phyloP scores from a whole-genome alignment of 2,113 vertebrate genomes.

The Tetrao urogallus region DNA sequence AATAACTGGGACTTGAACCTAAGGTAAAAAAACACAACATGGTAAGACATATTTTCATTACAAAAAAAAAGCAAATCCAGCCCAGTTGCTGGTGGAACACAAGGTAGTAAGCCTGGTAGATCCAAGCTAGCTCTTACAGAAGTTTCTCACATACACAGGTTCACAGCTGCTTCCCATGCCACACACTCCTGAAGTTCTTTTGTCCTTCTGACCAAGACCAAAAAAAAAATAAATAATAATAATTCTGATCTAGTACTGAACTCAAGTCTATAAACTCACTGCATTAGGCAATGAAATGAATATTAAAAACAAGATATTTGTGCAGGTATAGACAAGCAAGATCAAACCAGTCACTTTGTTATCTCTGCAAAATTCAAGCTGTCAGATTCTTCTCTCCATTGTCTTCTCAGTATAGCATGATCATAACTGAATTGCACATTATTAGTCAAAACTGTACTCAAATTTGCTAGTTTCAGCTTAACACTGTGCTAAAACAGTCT shows the following conservation, averaged over 20 bases:
- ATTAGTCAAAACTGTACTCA: neutral
- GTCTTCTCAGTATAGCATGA: neutral
- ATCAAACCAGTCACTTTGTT: neutral
- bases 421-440: neutral
- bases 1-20: neutral
- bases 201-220: neutral
- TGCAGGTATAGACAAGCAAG: neutral
- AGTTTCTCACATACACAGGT: accelerated
- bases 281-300: neutral
- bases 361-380: neutral
- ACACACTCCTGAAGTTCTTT: neutral
- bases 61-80: neutral
- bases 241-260: neutral
- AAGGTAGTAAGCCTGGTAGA: neutral
- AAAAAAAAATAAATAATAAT: neutral
- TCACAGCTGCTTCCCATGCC: neutral
- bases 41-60: neutral
- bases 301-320: neutral
- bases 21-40: neutral
- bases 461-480: neutral
- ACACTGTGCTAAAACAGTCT: neutral
- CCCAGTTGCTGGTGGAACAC: neutral
- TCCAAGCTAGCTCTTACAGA: neutral
- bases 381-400: neutral
- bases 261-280: neutral